Conservation (phyloP, 2,113 vertebrate species). For the Saimiri boliviensis region DNA sequence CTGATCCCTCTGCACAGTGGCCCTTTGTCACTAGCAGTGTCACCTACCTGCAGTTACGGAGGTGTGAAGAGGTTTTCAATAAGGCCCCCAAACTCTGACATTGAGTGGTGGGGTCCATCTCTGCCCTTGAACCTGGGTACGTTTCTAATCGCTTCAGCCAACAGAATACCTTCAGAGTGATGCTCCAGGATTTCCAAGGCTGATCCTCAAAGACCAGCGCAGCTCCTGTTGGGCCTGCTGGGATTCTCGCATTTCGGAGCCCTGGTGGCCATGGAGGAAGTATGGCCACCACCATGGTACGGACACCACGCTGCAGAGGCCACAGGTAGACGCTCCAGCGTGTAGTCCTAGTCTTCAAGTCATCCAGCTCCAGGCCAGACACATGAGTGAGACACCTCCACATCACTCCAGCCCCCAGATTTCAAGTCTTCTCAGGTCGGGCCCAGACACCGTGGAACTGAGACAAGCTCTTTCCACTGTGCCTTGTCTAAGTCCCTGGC, state of each 20-base stretch:
- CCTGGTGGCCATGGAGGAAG: neutral
- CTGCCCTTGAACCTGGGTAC: neutral
- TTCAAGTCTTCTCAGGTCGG: neutral
- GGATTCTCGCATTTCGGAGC: neutral
- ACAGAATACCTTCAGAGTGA: rapidly evolving
- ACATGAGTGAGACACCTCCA: neutral
- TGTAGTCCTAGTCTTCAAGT: neutral
- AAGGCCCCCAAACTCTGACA: neutral
- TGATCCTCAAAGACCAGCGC: neutral
- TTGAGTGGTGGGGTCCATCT: neutral
- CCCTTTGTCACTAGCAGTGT: neutral
- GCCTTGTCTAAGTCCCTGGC: neutral
- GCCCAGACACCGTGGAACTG: rapidly evolving
- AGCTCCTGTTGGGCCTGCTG: neutral
- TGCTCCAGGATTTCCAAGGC: neutral
- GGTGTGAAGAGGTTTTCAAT: neutral
- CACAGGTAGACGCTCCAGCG: neutral
- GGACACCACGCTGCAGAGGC: too few species aligned
- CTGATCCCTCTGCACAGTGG: neutral
- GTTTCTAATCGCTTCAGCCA: neutral
- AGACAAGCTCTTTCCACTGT: neutral
- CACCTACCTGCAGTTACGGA: neutral
- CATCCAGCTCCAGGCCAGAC: too few species aligned
- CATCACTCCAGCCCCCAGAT: neutral
- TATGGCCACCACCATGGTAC: rapidly evolving